Evolutionary conservation across 2,797 vertebrate genomes (phyloP), one percentile per base, ranked within the genome.

Genomic region (Scleropages formosus): DNA sequence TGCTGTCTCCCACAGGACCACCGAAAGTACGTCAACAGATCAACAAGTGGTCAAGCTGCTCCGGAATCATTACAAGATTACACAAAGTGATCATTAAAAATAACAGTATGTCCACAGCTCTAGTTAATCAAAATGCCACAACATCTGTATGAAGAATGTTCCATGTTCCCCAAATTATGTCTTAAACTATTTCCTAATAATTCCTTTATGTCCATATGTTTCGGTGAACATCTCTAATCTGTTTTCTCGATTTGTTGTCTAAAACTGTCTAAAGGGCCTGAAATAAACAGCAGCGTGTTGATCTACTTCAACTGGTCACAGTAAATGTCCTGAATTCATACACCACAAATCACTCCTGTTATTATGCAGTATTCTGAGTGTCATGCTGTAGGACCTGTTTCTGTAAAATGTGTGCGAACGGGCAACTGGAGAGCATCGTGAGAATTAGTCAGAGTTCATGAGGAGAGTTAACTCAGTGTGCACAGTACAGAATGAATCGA

Each of bases 401-500:
- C 22, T 27, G 13, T 56, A n/a, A 71, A 71, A 53, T 71, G 69
- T 15, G 13, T 18, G 39, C 31, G 69, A 71, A 71, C 56, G 24
- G 31, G 12, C 10, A 20, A 58, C n/a, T 47, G 69, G 69, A 71
- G 69, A 51, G 69, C 51, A 71, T 71, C 51, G 51, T 71, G 69
- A 51, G 69, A 71, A 31, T 24, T 31, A 47, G 24, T 56, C 51
- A 56, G 13, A 56, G 53, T 71, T 9, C 24, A 56, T 26, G 31
- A 58, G 58, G 69, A 56, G 51, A 58, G 3, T 31, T n/a, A 16
- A 31, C 51, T 51, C 31, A 56, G 56, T 56, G 51, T 58, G 51
- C 51, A 71, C 69, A n/a, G 31, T 26, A 71, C 49, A 16, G 69
- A 47, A 22, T 71, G 69, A 71, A 71, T 71, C 69, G 56, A 69